Percentiles rank a stretch among this genome's conserved stretches.
Evolutionary conservation across 2,113 vertebrate species (phyloP).

Genomic region (Prunella himalayana): DNA sequence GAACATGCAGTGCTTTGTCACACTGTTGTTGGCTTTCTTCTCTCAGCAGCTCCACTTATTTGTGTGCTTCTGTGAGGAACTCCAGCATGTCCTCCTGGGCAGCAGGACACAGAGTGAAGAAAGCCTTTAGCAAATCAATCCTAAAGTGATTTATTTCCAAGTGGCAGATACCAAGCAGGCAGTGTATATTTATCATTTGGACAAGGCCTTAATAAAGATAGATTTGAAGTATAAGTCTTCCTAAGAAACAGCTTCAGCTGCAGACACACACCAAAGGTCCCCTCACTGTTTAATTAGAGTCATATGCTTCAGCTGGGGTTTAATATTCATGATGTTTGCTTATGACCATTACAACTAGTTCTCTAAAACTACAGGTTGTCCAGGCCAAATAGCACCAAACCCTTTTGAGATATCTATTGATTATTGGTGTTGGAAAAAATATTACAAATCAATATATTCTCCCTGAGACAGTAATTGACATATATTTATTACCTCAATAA

Average conservation of each 20-base stretch:
- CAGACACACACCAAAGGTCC: conserved; percentile 64
- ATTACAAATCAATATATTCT: neutral
- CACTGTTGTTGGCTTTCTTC: neutral
- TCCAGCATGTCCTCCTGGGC: conserved; percentile 56
- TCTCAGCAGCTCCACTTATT: neutral
- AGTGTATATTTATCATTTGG: conserved; percentile 80
- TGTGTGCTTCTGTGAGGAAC: conserved; percentile 47
- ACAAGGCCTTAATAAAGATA: conserved; percentile 84
- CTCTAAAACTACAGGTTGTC: neutral
- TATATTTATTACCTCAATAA: neutral
- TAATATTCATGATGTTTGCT: neutral
- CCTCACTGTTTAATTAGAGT: conserved; percentile 61
- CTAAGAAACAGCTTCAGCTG: conserved; percentile 65
- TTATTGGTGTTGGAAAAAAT: neutral
- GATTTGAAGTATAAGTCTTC: conserved; percentile 69
- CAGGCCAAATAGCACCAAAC: neutral
- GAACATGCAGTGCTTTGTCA: neutral
- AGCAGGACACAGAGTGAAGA: conserved; percentile 63
- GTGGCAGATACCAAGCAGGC: conserved; percentile 73
- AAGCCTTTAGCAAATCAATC: conserved; percentile 78
- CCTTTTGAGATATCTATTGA: neutral
- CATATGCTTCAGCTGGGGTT: conserved; percentile 1
- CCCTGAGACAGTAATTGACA: neutral
- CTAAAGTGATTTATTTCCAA: conserved; percentile 81
- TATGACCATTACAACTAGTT: neutral